These are phyloP conservation scores for Physocephala rufipes DNA, from an alignment of 2,888 invertebrate genomes.

Conservation along the genomic window DNA sequence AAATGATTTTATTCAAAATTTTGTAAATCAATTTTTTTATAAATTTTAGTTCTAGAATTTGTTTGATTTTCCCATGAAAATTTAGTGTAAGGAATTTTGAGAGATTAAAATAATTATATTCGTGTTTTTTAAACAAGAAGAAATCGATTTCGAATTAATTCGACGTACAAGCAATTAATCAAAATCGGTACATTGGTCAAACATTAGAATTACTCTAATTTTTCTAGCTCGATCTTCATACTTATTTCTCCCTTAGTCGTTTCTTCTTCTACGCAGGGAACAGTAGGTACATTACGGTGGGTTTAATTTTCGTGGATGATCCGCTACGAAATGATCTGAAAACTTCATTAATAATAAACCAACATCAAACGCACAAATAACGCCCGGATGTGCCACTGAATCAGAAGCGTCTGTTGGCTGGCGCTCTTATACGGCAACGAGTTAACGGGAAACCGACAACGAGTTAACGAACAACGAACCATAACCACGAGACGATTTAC, in stretches of 20 bases:
- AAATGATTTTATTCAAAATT: not conserved
- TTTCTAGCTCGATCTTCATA: not conserved
- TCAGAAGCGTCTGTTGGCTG: not conserved
- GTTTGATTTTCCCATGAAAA: not conserved
- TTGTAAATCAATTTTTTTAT: not conserved
- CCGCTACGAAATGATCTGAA: not conserved
- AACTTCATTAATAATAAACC: constrained; percentile 7
- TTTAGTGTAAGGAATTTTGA: not conserved
- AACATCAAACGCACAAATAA: constrained; percentile 16
- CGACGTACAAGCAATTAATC: constrained; percentile 3
- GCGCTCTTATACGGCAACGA: not conserved
- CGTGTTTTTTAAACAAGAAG: too few relatives aligned
- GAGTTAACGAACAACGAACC: not conserved
- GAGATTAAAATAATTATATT: not conserved
- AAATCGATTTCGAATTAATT: not conserved
- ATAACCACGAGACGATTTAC: not conserved
- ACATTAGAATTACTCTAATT: not conserved
- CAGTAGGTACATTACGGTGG: not conserved
- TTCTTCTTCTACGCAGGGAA: not conserved
- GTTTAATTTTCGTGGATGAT: not conserved
- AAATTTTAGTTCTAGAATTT: not conserved
- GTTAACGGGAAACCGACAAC: not conserved
- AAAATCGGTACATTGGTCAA: not conserved
- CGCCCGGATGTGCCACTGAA: constrained; percentile 18
- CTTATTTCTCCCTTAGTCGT: not conserved